These are phyloP conservation scores for Bugula neritina DNA, from an alignment of 2,888 invertebrate genomes.

Conservation along the genomic window DNA sequence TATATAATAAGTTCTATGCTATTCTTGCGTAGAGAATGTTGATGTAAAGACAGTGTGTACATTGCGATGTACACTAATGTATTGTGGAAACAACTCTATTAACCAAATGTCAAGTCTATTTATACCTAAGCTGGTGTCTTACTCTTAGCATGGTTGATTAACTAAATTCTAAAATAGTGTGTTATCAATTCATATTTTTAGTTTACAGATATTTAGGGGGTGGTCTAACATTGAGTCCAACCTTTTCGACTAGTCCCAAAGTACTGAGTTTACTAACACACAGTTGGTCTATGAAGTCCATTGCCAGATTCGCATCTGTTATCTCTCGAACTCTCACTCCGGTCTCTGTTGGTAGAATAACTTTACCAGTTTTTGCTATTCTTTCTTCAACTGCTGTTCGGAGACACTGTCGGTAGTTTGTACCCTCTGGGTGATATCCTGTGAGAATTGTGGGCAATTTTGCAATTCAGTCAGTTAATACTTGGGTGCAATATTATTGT, in stretches of 20 bases:
- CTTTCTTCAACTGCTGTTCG: constrained; percentile 22
- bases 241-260: constrained; percentile 14
- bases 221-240: neutral
- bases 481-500: too few relatives aligned
- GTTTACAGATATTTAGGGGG: constrained; percentile 14
- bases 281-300: constrained; percentile 26
- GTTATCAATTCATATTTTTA: too few relatives aligned
- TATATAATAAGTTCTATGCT: too few relatives aligned
- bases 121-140: too few relatives aligned
- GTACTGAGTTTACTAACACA: constrained; percentile 23
- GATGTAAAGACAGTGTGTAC: too few relatives aligned
- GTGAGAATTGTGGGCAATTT: neutral
- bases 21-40: too few relatives aligned
- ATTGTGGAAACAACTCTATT: too few relatives aligned
- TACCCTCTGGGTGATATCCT: constrained; percentile 21
- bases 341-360: constrained; percentile 25
- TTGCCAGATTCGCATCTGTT: neutral
- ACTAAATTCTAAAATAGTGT: too few relatives aligned
- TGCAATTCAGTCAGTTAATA: too few relatives aligned
- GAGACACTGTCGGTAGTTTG: constrained; percentile 9
- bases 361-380: neutral
- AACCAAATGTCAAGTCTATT: too few relatives aligned
- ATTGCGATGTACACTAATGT: too few relatives aligned
- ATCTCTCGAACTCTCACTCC: constrained; percentile 23
- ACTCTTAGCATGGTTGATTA: too few relatives aligned